Base-by-base conservation (phyloP, 2,797 vertebrate species). In the Hybognathus amarus region DNA sequence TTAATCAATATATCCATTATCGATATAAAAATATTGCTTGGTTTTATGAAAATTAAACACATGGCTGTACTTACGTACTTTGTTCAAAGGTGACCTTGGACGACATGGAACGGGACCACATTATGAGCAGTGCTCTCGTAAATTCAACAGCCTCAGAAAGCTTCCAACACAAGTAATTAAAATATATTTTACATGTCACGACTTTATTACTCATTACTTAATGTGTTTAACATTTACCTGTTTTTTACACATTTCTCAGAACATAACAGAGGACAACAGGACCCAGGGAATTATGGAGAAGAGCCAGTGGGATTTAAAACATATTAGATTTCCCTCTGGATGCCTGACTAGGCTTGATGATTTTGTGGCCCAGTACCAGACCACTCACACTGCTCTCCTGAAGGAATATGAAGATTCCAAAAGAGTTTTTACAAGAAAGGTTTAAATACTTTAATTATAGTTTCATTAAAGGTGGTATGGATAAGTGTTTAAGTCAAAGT, bases 221-320 rank as follows among this genome's bases (percentile, higher is more conserved):
- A 20, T 76, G 30, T 33, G 7, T 40, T 2, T 20, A 33, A 22
- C 15, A 30, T 42, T 45, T 13, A 12, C 42, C 42, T 45, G 11
- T 42, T 11, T 27, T 64, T 45, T 42, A 64, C 36, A 8, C 59
- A 52, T 74, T 45, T 45, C 11, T 45, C 3, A 45, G 56, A 82
- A 82, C 70, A 50, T 75, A 17, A 80, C 67, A 47, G 5, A 82
- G 11, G 82, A 83, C 38, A 78, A 83, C 15, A 68, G 36, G 20
- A 78, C 74, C 0, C 74, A 70, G 22, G 82, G 47, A 2, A 78
- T 83, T 0, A 78, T 83, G 74, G 82, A 78, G 4, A 78, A 83
- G 63, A 42, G 11, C 42, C 42, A 42, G 11, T 42, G 42, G 42
- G 42, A 12, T 42, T 12, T 42, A 45, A 45, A 45, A 45, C 42